phyloP scores from a whole-genome alignment of 2,797 vertebrate species.

The Tenualosa ilisha region DNA sequence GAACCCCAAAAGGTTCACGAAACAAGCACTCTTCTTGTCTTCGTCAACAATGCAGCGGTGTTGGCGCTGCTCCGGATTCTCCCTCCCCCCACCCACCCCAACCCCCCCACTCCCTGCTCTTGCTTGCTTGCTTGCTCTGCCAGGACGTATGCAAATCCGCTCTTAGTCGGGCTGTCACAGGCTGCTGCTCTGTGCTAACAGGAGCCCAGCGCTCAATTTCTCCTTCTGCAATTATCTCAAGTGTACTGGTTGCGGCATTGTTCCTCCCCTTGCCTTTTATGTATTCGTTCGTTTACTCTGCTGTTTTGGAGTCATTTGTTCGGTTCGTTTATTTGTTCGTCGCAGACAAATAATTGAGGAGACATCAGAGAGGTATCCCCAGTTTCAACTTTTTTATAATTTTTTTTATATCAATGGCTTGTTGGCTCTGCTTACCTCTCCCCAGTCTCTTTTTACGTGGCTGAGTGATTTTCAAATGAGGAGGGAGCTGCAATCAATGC shows the following conservation, averaged over 20 bases:
- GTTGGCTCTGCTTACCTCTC: constrained; percentile 31
- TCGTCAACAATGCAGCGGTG: constrained; percentile 1
- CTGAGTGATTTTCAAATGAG: constrained; percentile 44
- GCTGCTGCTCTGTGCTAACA: constrained; percentile 57
- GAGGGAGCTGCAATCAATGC: constrained; percentile 42
- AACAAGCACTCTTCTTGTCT: constrained; percentile 11
- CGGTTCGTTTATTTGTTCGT: constrained; percentile 28
- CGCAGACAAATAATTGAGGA: constrained; percentile 53
- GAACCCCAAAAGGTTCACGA: not conserved
- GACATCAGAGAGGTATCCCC: constrained; percentile 34
- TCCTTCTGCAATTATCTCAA: constrained; percentile 45
- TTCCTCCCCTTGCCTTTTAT: not conserved
- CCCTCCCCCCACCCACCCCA: not conserved
- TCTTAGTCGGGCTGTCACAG: constrained; percentile 50
- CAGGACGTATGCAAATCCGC: constrained; percentile 62
- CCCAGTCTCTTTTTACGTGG: constrained; percentile 44
- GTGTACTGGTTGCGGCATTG: constrained; percentile 17
- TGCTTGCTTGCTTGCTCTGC: constrained; percentile 45
- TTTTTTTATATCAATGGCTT: constrained; percentile 28
- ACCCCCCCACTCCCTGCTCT: constrained; percentile 12
- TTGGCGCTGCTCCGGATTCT: not conserved
- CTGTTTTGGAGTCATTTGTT: constrained; percentile 20
- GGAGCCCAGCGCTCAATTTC: constrained; percentile 41
- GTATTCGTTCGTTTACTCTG: constrained; percentile 27
- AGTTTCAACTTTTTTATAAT: constrained; percentile 5